Percentiles rank a stretch among this genome's conserved stretches.
Evolutionary conservation across 1,140 invertebrate genomes (phyloP).

Genomic region (Paracyclopina nana): DNA sequence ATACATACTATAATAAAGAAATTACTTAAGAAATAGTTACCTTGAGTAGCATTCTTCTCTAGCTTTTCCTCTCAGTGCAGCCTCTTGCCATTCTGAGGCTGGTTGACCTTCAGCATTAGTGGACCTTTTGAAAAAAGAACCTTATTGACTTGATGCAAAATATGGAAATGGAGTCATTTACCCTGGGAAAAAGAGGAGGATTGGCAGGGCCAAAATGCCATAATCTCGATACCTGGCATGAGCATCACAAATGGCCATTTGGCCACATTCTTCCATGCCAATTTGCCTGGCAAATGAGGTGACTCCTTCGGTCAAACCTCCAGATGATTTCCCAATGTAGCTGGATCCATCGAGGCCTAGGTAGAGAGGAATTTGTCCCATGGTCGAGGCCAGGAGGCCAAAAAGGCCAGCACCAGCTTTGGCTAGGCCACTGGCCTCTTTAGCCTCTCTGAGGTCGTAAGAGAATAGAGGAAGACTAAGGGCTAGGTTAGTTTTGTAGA

Average conservation of each 20-base stretch:
- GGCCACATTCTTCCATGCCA: not conserved
- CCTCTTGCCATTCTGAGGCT: not conserved
- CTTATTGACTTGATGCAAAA: not conserved
- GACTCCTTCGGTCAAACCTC: not conserved
- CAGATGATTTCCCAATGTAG: too few species aligned
- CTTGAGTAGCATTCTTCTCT: not conserved
- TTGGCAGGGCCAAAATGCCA: not conserved
- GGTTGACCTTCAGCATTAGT: not conserved
- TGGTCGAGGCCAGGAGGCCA: too few species aligned
- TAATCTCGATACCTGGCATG: constrained; percentile 1
- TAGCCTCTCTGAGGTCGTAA: too few species aligned
- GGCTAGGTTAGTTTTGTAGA: too few species aligned
- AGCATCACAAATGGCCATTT: not conserved
- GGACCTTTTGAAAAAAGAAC: not conserved
- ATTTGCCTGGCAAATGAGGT: not conserved
- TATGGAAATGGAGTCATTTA: not conserved
- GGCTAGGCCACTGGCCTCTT: too few species aligned
- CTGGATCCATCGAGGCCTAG: too few species aligned
- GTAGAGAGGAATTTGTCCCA: too few species aligned
- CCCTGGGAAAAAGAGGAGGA: not conserved
- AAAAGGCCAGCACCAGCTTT: too few species aligned
- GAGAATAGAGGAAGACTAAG: too few species aligned
- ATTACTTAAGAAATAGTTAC: too few species aligned
- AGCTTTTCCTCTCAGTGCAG: not conserved
- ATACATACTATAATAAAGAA: too few species aligned